Evolutionary conservation across 2,888 invertebrate genomes (phyloP).

Genomic region (Metellina segmentata): DNA sequence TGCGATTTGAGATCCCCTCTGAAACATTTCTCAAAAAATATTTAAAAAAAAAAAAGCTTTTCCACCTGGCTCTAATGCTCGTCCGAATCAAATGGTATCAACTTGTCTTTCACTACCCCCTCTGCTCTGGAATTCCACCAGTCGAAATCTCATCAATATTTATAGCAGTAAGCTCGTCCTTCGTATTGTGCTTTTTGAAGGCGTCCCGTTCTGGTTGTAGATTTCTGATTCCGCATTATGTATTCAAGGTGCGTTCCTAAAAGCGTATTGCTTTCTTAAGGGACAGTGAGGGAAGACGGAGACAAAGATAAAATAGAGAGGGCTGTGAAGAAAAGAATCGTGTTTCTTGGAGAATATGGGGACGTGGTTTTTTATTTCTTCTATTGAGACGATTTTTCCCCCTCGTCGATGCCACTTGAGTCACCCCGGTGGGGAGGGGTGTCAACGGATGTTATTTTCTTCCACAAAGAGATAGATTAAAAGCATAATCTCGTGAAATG

Average conservation of each 20-base stretch:
- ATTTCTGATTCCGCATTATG: constrained; percentile 51
- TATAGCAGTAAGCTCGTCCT: constrained; percentile 28
- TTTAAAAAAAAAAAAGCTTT: background rate
- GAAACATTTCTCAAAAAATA: background rate
- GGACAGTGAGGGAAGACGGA: background rate
- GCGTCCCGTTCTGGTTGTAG: constrained; percentile 1
- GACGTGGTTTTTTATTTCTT: background rate
- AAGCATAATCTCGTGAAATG: too few relatives aligned
- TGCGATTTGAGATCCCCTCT: background rate
- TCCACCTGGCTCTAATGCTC: background rate
- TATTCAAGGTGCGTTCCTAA: constrained; percentile 41
- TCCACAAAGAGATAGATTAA: too few relatives aligned
- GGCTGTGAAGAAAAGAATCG: background rate
- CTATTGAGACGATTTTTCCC: background rate
- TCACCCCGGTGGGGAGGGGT: too few relatives aligned
- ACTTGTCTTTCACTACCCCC: constrained; percentile 18
- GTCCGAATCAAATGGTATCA: constrained; percentile 27
- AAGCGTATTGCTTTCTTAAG: constrained; percentile 59
- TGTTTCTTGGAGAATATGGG: constrained; percentile 17
- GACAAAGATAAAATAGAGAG: background rate
- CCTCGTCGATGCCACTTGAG: too few relatives aligned
- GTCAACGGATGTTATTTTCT: too few relatives aligned
- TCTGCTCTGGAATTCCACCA: background rate
- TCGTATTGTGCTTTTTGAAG: constrained; percentile 19
- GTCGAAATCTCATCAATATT: constrained; percentile 61